Evolutionary conservation across 2,113 vertebrate species (phyloP), one percentile per base, ranked within the genome.

Genomic region (Trogon melanurus): DNA sequence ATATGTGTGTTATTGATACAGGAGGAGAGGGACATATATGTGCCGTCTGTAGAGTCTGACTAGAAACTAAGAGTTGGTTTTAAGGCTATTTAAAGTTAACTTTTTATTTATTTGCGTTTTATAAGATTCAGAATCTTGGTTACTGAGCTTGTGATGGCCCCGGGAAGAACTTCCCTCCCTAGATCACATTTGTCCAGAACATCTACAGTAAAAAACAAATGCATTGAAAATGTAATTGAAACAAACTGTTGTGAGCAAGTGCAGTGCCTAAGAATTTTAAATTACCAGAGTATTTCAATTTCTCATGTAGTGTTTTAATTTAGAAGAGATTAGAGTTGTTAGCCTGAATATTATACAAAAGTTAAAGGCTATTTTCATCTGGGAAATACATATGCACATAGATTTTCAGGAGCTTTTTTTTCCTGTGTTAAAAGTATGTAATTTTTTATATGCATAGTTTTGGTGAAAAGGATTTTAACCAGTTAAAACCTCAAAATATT

Each of bases 241-340:
- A 81, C 47, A 92, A 93, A 75, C 54, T 53, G 16, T 73, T 79
- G 47, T 47, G 44, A 91, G 54, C 58, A 80, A 54, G 20, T 74
- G 38, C 53, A 80, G 36, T 70, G 22, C 18, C 23, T 65, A 85
- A 70, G 50, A 88, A 89, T 86, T 93, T 91, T 38, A 71, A 91
- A 84, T 88, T 83, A 86, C 41, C 65, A 67, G 57, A 86, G 61
- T 54, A 74, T 91, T 96, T 90, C 74, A 93, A 92, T n/a, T 11
- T 79, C 41, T 89, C 44, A 21, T 69, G 60, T 58, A 72, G 32
- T 78, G 30, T 84, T 93, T 85, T 79, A 91, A 92, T 96, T 84
- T 81, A 88, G 57, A 88, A 91, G 38, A 84, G 15, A 72, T 94
- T 56, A 79, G 50, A 89, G 41, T 60, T 84, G 45, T 85, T 94